Percentiles rank a stretch among this genome's conserved stretches.
phyloP scores from a whole-genome alignment of 2,888 invertebrate species.

The Pachydiplax longipennis region DNA sequence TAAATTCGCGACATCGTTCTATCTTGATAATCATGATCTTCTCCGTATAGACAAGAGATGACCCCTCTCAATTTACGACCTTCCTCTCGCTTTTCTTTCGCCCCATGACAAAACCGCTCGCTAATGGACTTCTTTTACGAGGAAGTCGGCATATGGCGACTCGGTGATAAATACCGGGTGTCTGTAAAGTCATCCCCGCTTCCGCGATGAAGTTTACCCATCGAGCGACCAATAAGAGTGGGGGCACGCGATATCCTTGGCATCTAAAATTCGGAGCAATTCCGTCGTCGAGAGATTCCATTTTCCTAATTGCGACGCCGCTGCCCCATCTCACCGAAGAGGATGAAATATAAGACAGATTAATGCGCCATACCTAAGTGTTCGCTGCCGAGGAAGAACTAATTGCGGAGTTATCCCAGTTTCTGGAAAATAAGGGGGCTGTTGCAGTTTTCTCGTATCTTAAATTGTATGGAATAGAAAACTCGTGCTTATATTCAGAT shows the following conservation, averaged over 20 bases:
- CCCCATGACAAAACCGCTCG: too few species aligned
- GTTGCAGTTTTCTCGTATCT: too few species aligned
- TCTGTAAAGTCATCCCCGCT: background rate
- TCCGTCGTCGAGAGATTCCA: background rate
- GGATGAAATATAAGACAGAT: slow-evolving; percentile 9
- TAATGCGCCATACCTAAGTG: background rate
- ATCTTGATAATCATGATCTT: too few species aligned
- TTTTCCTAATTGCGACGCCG: slow-evolving; percentile 15
- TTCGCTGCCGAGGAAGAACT: background rate
- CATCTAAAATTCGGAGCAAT: background rate
- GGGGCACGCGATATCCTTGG: background rate
- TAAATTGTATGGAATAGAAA: too few species aligned
- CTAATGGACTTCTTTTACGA: too few species aligned
- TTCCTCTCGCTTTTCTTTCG: too few species aligned
- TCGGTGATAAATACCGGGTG: background rate
- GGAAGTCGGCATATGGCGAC: background rate
- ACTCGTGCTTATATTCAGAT: too few species aligned
- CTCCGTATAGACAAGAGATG: too few species aligned
- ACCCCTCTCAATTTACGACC: too few species aligned
- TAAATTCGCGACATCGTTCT: too few species aligned
- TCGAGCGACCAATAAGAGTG: background rate
- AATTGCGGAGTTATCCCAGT: background rate
- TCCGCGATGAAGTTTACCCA: background rate
- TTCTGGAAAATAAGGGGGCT: background rate
- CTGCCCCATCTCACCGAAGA: background rate